Percentiles rank a stretch among this genome's conserved stretches.
Conservation (phyloP, 1,140 invertebrate genomes). For the Pogonus chalceus region DNA sequence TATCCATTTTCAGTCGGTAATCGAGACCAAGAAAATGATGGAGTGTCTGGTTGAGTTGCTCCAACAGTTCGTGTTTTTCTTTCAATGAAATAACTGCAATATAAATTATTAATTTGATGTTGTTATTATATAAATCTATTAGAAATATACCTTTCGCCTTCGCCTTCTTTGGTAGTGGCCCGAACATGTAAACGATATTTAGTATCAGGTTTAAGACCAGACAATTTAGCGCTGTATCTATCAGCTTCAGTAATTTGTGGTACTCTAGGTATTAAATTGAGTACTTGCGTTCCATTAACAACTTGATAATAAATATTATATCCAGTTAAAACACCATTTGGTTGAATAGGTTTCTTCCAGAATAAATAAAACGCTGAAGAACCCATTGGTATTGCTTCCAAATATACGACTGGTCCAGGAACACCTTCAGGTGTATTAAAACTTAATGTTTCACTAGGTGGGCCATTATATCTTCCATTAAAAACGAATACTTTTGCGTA, state of each 20-base stretch:
- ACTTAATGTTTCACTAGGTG: conserved; percentile 70
- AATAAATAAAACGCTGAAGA: conserved; percentile 77
- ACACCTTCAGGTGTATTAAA: conserved; percentile 88
- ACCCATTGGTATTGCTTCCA: conserved; percentile 76
- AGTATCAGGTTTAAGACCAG: conserved; percentile 69
- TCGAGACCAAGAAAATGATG: conserved; percentile 61
- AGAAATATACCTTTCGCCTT: conserved; percentile 55
- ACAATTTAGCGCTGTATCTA: conserved; percentile 70
- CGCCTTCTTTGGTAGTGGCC: conserved; percentile 73
- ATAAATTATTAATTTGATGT: too few species aligned
- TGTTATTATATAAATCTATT: background rate
- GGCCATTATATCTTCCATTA: conserved; percentile 85
- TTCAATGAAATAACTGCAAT: conserved; percentile 64
- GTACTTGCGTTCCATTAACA: conserved; percentile 61
- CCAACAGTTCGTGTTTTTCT: conserved; percentile 52
- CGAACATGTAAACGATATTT: conserved; percentile 81
- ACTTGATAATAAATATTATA: conserved; percentile 87
- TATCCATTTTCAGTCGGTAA: conserved; percentile 61
- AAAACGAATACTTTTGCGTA: conserved; percentile 81
- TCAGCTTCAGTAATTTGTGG: conserved; percentile 68
- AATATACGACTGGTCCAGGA: conserved; percentile 75
- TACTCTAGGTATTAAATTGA: conserved; percentile 42
- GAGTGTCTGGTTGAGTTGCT: conserved; percentile 58
- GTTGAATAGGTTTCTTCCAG: conserved; percentile 87
- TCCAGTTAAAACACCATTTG: conserved; percentile 86